Evolutionary conservation across 2,888 invertebrate genomes (phyloP), one percentile per base, ranked within the genome.

Genomic region (Heliconius aoede): DNA sequence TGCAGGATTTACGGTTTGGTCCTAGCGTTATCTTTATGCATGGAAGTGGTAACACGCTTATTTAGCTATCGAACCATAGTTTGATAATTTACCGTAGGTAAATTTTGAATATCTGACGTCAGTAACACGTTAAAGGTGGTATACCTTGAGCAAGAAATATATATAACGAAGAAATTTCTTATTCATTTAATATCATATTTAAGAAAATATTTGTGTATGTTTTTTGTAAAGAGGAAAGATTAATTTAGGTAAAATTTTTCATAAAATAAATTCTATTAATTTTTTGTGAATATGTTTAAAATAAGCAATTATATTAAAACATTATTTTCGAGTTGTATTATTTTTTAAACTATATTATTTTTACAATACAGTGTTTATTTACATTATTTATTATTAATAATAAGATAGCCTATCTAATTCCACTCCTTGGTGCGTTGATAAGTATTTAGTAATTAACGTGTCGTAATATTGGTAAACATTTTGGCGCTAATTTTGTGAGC

Each of bases 401-500:
- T n/a, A 55, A 55, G 3, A n/a, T 55, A n/a, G 55, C n/a, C 55
- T n/a, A 55, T 55, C 21, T 3, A n/a, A n/a, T 46, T 60, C 21
- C 28, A 18, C 32, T 51, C 46, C 0, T 32, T 3, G 24, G 13
- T 72, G 24, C 18, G 58, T 65, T 51, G 46, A 72, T 67, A 75
- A 68, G 60, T 76, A 62, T 69, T 76, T 62, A 74, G 73, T 79
- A 74, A 79, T 78, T 76, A 76, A 36, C 61, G 77, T 80, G 78
- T 79, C 74, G 75, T 77, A 73, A 79, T 71, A 67, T 77, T 62
- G 65, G 78, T 82, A 84, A 85, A 86, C 85, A 86, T 81, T n/a
- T 82, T 82, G 78, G 83, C 83, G 88, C 87, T 91, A 91, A 92
- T 90, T 89, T 86, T 79, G 81, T 86, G 84, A 86, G 85, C 82